Base-by-base conservation (phyloP, 2,888 invertebrate species). In the Microdon myrmicae region DNA sequence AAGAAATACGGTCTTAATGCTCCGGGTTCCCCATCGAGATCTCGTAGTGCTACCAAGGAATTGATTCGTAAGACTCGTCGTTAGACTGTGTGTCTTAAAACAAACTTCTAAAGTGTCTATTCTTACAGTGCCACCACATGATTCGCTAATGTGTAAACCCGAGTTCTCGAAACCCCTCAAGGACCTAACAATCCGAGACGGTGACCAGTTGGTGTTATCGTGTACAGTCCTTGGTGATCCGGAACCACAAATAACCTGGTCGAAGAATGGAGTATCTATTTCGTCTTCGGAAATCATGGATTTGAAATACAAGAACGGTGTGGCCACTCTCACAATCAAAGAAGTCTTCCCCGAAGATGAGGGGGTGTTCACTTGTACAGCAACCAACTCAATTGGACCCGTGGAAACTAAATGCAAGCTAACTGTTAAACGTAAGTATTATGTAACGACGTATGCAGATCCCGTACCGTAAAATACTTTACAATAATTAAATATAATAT, bases 271-370 rank as follows among this genome's bases (percentile, higher is more conserved):
- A n/a, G 88, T 90, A 79, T 86, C 85, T 59, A 76, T 77, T 66
- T 86, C 86, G 59, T 91, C 91, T 8, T 89, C 88, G 0, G 89
- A 94, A 83, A 90, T 93, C 22, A 85, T 96, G 72, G 93, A 95
- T 77, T 85, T 96, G 54, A 94, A 94, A 79, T 96, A 96, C 81
- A 94, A 93, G 81, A 90, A 90, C 76, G 92, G 93, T 39, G 85
- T 90, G 7, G 96, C 96, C 0, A 90, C 89, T 13, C 82, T 96
- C 34, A 88, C 88, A 43, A 96, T 97, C 73, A 90, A 89, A 72
- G 96, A 96, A 82, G 88, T 94, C 34, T 96, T 94, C 84, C 96
- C 96, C 0, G 96, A 96, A 80, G 96, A 96, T 77, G 96, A 94
- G 78, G 94, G 90, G 13, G 87, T 89, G 56, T 97, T 96, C 78